Evolutionary conservation across 2,113 vertebrate genomes (phyloP), one percentile per base, ranked within the genome.

Genomic region (Notarius lentiginosus): DNA sequence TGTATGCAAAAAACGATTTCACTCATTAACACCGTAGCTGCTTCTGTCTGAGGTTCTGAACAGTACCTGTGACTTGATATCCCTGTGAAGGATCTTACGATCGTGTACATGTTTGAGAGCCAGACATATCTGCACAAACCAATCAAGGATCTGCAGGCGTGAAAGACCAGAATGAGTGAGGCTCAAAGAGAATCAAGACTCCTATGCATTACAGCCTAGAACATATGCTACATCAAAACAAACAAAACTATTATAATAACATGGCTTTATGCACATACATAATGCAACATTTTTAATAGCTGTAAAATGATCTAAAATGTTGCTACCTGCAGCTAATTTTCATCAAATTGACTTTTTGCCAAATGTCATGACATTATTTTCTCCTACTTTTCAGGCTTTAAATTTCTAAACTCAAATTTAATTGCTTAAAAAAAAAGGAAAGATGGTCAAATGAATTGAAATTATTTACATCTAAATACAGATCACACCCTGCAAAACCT

Each of bases 51-150:
- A 24, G 11, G 47, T 24, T 76, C 22, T 76, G 51, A 49, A 11
- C 41, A 24, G 72, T 75, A 76, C 98, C 97, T 99, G 98, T 55
- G 98, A 99, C 93, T 99, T 99, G 91, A 99, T 99, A 91, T 99
- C 98, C 84, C 98, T 94, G 93, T 99, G 98, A 88, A 99, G 96
- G 93, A 99, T 99, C 94, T 99, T 99, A 89, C 97, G 95, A 82
- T 98, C 97, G 63, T 99, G 98, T 27, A 99, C 96, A 17, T 99
- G 98, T 88, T 99, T 99, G 73, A 99, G 90, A 3, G 98, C 98
- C 93, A 99, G 94, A 92, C 98, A 99, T 84, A 99, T 98, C 92
- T 99, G 98, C 90, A 98, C 98, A 94, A 99, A 97, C 98, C 98
- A 99, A 90, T 99, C 96, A 90, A 99, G 89, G 92, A 99, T 98